Evolutionary conservation across 1,140 invertebrate genomes (phyloP).

Genomic region (Parapsyche elsis): DNA sequence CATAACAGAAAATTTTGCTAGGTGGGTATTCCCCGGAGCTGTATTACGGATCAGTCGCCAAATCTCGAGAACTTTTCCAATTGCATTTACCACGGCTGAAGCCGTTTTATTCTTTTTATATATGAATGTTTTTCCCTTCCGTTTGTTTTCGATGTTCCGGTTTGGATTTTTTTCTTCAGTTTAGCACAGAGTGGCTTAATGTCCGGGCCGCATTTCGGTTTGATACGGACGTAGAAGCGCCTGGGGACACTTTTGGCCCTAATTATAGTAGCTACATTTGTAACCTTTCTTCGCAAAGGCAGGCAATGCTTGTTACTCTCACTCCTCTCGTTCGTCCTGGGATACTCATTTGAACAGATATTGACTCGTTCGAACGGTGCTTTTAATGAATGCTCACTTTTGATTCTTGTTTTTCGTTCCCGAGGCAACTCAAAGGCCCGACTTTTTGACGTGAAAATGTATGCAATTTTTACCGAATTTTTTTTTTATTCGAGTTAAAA

Average conservation of each 20-base stretch:
- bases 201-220: neutral
- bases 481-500: no score
- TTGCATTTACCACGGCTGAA: neutral
- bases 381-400: no score
- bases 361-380: no score
- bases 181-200: neutral
- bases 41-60: slow-evolving; percentile 12
- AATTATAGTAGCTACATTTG: slow-evolving; percentile 10
- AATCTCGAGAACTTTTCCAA: slow-evolving; percentile 20
- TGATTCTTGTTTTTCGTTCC: no score
- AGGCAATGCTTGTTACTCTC: neutral
- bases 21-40: neutral
- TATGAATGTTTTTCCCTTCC: neutral
- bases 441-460: no score
- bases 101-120: neutral
- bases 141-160: no score
- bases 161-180: no score
- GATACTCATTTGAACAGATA: no score
- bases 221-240: neutral
- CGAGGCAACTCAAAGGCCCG: no score
- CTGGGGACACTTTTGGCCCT: slow-evolving; percentile 12
- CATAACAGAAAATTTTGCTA: no score
- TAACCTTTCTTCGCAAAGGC: neutral
- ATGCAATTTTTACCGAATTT: no score
- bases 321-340: neutral